These are phyloP conservation scores for Manduca sexta DNA, from an alignment of 1,140 invertebrate species.

Conservation along the genomic window DNA sequence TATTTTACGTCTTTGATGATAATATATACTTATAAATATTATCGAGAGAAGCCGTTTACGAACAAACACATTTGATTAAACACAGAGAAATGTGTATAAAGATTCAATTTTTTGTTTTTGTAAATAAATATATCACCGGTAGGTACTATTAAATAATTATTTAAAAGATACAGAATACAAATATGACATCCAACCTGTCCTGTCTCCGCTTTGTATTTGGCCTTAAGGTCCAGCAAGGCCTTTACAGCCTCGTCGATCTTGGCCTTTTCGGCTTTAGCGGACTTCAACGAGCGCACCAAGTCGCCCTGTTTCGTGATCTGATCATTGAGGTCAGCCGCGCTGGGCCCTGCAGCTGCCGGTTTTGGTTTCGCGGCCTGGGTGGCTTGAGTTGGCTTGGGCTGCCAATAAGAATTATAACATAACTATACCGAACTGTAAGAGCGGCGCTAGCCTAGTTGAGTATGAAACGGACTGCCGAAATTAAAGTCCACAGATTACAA, in stretches of 20 bases:
- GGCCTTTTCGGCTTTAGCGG: conserved; percentile 74
- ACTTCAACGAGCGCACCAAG: conserved; percentile 80
- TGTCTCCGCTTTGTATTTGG: conserved; percentile 83
- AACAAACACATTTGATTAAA: too few relatives aligned
- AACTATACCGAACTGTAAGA: too few relatives aligned
- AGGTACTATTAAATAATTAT: too few relatives aligned
- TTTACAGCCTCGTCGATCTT: conserved; percentile 80
- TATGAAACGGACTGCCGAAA: too few relatives aligned
- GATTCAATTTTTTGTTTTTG: too few relatives aligned
- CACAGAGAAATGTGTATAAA: too few relatives aligned
- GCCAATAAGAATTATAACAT: conserved; percentile 8
- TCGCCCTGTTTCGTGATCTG: conserved; percentile 79
- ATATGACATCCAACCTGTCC: conserved; percentile 74
- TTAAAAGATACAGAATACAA: neutral
- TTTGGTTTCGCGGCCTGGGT: conserved; percentile 21
- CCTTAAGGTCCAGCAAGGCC: conserved; percentile 82
- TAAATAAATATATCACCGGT: too few relatives aligned
- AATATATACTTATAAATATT: too few relatives aligned
- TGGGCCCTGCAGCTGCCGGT: conserved; percentile 11
- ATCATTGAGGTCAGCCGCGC: conserved; percentile 27
- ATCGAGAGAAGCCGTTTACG: too few relatives aligned
- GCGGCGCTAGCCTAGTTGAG: too few relatives aligned
- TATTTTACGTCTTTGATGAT: too few relatives aligned
- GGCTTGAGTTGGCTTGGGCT: conserved; percentile 43
- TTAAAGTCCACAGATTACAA: too few relatives aligned